Evolutionary conservation across 1,140 invertebrate genomes (phyloP).

Genomic region (Zaprionus camerounensis): DNA sequence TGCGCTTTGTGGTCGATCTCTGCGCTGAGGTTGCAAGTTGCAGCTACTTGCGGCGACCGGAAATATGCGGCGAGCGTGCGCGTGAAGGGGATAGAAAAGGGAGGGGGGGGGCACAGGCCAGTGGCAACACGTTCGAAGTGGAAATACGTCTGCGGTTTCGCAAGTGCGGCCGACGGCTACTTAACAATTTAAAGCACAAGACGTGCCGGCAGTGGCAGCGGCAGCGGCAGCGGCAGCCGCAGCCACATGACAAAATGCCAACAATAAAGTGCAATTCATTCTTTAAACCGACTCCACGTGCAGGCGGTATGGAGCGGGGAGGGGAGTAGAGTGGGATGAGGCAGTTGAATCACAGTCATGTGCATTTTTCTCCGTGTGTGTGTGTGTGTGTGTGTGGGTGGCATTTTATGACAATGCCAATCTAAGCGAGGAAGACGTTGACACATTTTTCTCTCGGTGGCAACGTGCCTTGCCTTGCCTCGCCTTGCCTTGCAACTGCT

Average conservation of each 20-base stretch:
- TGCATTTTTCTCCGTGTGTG: slow-evolving; percentile 28
- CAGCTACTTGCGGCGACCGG: slow-evolving; percentile 33
- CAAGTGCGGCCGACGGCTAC: slow-evolving; percentile 42
- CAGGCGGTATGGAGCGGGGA: slow-evolving; percentile 13
- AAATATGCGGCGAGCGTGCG: slow-evolving; percentile 40
- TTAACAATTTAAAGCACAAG: slow-evolving; percentile 52
- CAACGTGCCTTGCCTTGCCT: background rate
- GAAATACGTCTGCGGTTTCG: slow-evolving; percentile 66
- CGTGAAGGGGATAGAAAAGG: background rate
- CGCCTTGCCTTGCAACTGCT: slow-evolving; percentile 67
- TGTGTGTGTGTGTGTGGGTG: slow-evolving; percentile 19
- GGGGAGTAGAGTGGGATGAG: slow-evolving; percentile 27
- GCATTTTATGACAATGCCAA: slow-evolving; percentile 81
- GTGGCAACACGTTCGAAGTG: slow-evolving; percentile 63
- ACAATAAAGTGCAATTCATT: slow-evolving; percentile 81
- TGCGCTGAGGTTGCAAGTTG: slow-evolving; percentile 22
- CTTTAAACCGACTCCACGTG: slow-evolving; percentile 65
- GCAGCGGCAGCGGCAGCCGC: slow-evolving; percentile 13
- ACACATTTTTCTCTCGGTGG: slow-evolving; percentile 68
- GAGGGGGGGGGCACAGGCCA: slow-evolving; percentile 31
- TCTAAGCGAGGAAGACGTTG: slow-evolving; percentile 73
- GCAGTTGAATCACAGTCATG: slow-evolving; percentile 59
- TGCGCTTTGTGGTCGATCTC: slow-evolving; percentile 27
- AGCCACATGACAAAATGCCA: slow-evolving; percentile 63
- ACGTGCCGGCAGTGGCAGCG: slow-evolving; percentile 48